Evolutionary conservation across 2,888 invertebrate genomes (phyloP).

Genomic region (Stramonita haemastoma): DNA sequence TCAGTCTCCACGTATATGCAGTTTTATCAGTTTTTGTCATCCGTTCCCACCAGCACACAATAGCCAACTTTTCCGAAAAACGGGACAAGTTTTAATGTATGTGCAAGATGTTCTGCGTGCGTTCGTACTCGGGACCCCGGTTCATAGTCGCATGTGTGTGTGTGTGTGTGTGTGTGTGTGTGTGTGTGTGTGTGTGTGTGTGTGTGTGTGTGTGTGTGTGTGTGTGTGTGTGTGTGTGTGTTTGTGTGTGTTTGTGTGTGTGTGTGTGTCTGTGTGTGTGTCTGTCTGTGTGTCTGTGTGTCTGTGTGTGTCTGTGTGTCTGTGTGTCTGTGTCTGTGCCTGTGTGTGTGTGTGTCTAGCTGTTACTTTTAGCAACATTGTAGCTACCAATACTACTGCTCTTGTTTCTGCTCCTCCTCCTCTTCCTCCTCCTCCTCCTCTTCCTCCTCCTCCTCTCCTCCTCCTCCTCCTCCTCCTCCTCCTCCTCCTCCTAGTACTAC

Average conservation of each 20-base stretch:
- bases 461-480: too few relatives aligned
- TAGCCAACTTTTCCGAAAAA: too few relatives aligned
- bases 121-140: background rate
- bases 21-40: too few relatives aligned
- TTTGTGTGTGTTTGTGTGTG: slow-evolving; percentile 1
- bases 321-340: background rate
- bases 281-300: background rate
- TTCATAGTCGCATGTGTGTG: too few relatives aligned
- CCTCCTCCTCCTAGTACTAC: too few relatives aligned
- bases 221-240: slow-evolving; percentile 23
- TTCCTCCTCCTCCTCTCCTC: background rate
- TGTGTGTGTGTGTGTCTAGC: slow-evolving; percentile 9
- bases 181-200: background rate
- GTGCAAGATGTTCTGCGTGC: too few relatives aligned
- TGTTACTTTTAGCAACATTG: background rate
- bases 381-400: too few relatives aligned
- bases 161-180: slow-evolving; percentile 11
- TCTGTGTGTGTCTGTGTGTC: background rate
- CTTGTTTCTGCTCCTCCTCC: background rate
- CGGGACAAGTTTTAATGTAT: background rate
- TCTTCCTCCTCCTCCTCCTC: slow-evolving; percentile 11
- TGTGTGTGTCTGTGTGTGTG: slow-evolving; percentile 15
- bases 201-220: slow-evolving; percentile 16
- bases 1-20: too few relatives aligned
- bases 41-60: too few relatives aligned